These are phyloP conservation scores for Andrena dorsata DNA, from an alignment of 2,888 invertebrate species.

Conservation along the genomic window DNA sequence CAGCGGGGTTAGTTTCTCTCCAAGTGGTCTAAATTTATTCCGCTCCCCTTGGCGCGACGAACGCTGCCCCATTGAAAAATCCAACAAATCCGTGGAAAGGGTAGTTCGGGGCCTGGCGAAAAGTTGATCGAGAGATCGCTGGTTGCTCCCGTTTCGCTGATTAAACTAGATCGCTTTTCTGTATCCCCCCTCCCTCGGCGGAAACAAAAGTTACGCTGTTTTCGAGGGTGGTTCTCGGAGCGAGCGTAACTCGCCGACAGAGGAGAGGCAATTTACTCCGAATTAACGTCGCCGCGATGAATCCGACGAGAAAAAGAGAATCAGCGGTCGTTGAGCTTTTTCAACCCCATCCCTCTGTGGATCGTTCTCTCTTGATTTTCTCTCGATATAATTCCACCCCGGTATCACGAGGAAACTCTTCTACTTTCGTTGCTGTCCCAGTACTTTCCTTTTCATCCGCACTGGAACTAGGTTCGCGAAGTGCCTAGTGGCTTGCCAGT, in stretches of 20 bases:
- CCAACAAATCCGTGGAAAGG: conserved; percentile 7
- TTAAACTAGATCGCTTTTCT: conserved; percentile 35
- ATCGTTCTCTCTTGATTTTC: not conserved
- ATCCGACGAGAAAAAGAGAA: conserved; percentile 14
- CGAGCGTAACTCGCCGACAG: conserved; percentile 24
- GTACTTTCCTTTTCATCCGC: too few species aligned
- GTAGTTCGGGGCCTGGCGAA: not conserved
- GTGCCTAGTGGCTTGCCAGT: too few species aligned
- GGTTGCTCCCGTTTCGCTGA: conserved; percentile 41
- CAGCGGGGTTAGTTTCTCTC: not conserved
- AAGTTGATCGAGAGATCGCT: conserved; percentile 31
- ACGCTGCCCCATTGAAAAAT: conserved; percentile 3
- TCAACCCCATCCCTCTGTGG: not conserved
- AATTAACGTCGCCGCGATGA: conserved; percentile 42
- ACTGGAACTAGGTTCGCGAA: too few species aligned
- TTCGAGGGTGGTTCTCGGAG: conserved; percentile 12
- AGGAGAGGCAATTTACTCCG: conserved; percentile 30
- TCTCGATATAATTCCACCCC: not conserved
- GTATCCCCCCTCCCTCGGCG: not conserved
- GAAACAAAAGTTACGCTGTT: conserved; percentile 33
- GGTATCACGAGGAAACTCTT: not conserved
- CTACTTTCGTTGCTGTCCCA: not conserved
- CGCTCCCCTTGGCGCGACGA: not conserved
- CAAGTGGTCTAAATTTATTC: conserved; percentile 21
- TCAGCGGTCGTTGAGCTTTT: conserved; percentile 30